Evolutionary conservation across 2,113 vertebrate species (phyloP).

Genomic region (Oncorhynchus nerka): DNA sequence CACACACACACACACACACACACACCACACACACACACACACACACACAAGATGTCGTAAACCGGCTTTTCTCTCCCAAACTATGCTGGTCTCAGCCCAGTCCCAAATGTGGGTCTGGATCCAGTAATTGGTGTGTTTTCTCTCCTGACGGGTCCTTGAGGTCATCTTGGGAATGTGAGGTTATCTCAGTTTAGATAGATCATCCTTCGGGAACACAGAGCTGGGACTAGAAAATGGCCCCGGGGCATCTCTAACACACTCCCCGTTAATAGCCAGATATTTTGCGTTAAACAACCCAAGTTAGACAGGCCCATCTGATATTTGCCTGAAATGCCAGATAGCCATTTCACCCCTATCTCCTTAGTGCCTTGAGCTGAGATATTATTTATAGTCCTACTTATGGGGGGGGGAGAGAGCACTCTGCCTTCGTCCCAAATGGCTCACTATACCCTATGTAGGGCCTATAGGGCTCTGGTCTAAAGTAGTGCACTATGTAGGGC

Average conservation of each 20-base stretch:
- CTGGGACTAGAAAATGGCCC: background rate
- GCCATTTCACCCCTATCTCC: no score
- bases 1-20: no score
- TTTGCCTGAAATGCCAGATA: no score
- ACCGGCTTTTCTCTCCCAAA: background rate
- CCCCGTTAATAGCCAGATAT: no score
- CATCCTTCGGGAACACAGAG: background rate
- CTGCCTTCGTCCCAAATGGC: no score
- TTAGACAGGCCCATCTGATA: no score
- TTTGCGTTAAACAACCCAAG: no score
- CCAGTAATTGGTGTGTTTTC: background rate
- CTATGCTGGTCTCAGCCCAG: background rate
- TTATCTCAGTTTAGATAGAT: background rate
- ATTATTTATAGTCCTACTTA: background rate
- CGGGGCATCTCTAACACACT: no score
- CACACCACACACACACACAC: background rate
- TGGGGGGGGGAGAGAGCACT: conserved; percentile 18
- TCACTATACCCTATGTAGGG: no score
- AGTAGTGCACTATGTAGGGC: no score
- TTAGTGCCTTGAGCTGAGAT: background rate
- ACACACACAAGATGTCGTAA: background rate
- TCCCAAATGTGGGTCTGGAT: background rate
- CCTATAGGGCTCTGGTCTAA: no score
- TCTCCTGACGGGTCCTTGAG: background rate
- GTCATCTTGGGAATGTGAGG: background rate